Conservation (phyloP, 2,888 invertebrate genomes). For the Drosophila paracracens region DNA sequence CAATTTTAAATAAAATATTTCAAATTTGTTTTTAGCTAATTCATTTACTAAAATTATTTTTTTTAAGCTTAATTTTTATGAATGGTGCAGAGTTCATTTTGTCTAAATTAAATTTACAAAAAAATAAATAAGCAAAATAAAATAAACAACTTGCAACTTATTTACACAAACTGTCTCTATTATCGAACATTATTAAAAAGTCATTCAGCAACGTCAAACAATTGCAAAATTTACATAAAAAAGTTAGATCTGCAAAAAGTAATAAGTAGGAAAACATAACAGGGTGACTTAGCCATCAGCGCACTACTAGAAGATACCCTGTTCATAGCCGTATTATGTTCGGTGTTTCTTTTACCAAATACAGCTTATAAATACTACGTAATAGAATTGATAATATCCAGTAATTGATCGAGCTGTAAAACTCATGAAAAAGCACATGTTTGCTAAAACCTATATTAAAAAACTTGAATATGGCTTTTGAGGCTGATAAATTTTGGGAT, state of each 20-base stretch:
- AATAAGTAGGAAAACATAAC: background rate
- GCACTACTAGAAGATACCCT: background rate
- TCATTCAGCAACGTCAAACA: background rate
- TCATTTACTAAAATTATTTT: background rate
- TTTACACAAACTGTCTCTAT: too few species aligned
- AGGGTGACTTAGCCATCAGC: background rate
- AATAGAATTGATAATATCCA: background rate
- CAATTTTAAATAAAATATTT: background rate
- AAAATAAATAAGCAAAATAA: background rate
- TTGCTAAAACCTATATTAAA: background rate
- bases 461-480: background rate
- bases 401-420: background rate
- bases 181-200: background rate
- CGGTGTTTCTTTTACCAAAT: background rate
- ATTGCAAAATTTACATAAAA: background rate
- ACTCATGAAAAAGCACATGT: background rate
- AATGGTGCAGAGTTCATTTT: fast-evolving
- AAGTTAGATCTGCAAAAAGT: conserved; percentile 11
- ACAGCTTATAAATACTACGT: too few species aligned
- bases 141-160: background rate
- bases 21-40: background rate
- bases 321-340: background rate
- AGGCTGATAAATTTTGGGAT: background rate
- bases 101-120: background rate
- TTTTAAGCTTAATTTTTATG: background rate